phyloP scores from a whole-genome alignment of 2,113 vertebrate genomes.

The Typhlomys cinereus region DNA sequence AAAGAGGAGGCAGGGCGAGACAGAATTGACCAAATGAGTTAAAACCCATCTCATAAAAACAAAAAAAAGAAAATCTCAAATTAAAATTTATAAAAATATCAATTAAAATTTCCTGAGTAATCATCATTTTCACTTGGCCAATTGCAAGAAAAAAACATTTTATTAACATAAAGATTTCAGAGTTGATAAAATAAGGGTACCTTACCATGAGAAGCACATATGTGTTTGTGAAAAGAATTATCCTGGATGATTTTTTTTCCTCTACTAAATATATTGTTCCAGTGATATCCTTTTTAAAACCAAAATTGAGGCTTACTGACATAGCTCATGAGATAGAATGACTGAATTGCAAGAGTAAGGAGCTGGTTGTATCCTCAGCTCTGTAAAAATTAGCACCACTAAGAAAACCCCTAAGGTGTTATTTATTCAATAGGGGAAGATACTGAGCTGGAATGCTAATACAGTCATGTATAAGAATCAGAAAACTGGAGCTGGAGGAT shows the following conservation, averaged over 20 bases:
- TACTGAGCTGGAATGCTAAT: background rate
- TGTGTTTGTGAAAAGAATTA: background rate
- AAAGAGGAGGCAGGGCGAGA: background rate
- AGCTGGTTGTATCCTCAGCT: background rate
- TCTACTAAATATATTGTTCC: background rate
- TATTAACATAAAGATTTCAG: constrained; percentile 3
- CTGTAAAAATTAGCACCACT: background rate
- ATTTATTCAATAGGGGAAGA: background rate
- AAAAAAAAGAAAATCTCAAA: no score
- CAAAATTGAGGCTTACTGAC: background rate
- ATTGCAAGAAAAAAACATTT: background rate
- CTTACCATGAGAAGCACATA: background rate
- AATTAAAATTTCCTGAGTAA: no score
- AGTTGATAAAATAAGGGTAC: background rate
- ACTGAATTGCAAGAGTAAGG: background rate
- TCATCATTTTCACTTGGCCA: no score
- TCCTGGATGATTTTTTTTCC: background rate
- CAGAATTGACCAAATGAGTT: background rate
- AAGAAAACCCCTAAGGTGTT: background rate
- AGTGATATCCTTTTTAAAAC: background rate
- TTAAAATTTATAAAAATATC: no score
- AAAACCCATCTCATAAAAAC: background rate
- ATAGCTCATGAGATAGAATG: no score
- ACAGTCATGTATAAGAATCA: background rate
- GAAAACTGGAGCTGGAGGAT: no score